Evolutionary conservation across 2,888 invertebrate genomes (phyloP).

Genomic region (Micoletzkya japonica): DNA sequence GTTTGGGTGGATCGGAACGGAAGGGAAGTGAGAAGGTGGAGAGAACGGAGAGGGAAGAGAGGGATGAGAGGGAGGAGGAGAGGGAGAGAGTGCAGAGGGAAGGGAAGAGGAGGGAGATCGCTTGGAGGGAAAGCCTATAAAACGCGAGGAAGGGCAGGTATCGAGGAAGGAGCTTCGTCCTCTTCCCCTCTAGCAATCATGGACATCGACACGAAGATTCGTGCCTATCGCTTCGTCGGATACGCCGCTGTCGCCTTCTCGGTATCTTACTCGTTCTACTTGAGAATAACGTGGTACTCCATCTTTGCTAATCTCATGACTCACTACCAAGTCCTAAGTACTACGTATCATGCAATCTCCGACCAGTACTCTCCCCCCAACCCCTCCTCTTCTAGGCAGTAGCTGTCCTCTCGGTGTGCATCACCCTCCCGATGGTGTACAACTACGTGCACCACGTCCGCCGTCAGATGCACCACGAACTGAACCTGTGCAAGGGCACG

Average conservation of each 20-base stretch:
- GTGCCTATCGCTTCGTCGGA: conserved; percentile 54
- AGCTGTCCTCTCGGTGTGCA: conserved; percentile 52
- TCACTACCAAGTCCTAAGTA: background rate
- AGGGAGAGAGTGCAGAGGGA: background rate
- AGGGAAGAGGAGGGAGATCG: background rate
- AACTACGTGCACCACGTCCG: conserved; percentile 54
- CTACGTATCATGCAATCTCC: background rate
- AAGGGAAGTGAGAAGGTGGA: background rate
- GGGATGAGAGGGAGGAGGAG: background rate
- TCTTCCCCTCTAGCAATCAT: conserved; percentile 29
- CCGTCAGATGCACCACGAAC: conserved; percentile 50
- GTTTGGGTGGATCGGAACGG: background rate
- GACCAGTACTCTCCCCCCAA: background rate
- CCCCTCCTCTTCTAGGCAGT: conserved; percentile 33
- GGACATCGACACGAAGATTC: conserved; percentile 55
- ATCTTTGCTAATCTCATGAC: background rate
- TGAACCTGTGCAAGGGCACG: conserved; percentile 49
- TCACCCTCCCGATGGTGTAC: conserved; percentile 55
- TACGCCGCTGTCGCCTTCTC: conserved; percentile 54
- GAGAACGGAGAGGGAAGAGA: background rate
- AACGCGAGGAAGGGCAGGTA: conserved; percentile 13
- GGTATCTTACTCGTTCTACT: background rate
- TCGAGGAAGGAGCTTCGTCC: background rate
- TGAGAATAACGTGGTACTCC: background rate
- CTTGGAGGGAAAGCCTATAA: conserved; percentile 8